phyloP scores from a whole-genome alignment of 2,888 invertebrate species.

The Parnassius mnemosyne region DNA sequence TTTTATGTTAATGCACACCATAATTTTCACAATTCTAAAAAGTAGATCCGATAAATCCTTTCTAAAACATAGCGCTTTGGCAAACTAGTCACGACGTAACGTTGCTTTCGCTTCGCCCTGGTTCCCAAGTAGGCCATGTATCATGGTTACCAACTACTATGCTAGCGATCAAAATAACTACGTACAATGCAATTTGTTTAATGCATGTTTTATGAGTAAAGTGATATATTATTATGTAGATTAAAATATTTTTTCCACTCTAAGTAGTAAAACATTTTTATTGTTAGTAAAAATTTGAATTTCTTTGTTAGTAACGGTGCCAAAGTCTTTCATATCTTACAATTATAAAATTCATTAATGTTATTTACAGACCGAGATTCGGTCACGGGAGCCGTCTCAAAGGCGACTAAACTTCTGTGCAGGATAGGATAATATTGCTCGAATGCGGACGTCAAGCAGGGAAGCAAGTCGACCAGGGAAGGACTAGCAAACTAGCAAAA shows the following conservation, averaged over 20 bases:
- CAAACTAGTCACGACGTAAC: conserved; percentile 36
- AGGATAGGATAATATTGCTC: too few relatives aligned
- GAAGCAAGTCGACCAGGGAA: too few relatives aligned
- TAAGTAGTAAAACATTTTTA: too few relatives aligned
- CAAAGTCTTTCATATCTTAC: too few relatives aligned
- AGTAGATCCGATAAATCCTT: background rate
- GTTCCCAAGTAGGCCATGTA: conserved; percentile 56
- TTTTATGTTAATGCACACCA: background rate
- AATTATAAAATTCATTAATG: too few relatives aligned
- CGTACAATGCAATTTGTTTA: background rate
- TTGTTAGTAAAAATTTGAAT: too few relatives aligned
- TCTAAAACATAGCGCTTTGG: conserved; percentile 26
- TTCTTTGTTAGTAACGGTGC: too few relatives aligned
- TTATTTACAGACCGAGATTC: too few relatives aligned
- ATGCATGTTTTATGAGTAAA: background rate
- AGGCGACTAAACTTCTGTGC: too few relatives aligned
- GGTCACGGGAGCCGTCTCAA: too few relatives aligned
- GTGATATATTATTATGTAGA: background rate
- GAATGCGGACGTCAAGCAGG: too few relatives aligned
- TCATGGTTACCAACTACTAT: conserved; percentile 28
- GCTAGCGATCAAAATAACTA: conserved; percentile 12
- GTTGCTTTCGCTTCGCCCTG: conserved; percentile 59
- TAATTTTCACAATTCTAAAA: background rate
- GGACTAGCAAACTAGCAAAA: too few relatives aligned
- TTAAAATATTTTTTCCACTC: background rate